These are phyloP conservation scores for Acanthurus tractus DNA, from an alignment of 2,797 vertebrate genomes.

Conservation along the genomic window DNA sequence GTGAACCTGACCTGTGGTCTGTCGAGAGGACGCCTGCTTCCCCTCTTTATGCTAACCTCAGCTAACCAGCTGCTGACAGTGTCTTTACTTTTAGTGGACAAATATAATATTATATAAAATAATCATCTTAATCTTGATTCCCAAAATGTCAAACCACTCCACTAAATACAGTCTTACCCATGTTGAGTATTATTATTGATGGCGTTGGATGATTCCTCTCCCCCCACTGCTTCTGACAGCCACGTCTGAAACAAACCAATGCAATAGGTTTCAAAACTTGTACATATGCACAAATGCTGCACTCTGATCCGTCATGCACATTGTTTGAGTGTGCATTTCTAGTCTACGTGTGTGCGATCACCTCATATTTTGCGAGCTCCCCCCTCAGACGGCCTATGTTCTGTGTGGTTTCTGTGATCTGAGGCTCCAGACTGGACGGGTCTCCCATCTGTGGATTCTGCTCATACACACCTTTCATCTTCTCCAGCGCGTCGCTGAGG, in stretches of 20 bases:
- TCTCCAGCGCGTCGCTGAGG: conserved; percentile 93
- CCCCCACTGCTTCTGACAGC: conserved; percentile 86
- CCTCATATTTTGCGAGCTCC: conserved; percentile 95
- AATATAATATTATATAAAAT: too few species aligned
- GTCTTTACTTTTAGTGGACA: too few species aligned
- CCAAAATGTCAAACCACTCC: not conserved
- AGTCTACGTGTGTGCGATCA: conserved; percentile 47
- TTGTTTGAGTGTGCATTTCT: not conserved
- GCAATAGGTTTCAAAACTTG: not conserved
- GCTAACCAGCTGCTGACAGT: not conserved
- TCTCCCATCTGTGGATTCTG: conserved; percentile 95
- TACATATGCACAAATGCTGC: not conserved
- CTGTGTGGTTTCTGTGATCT: conserved; percentile 91
- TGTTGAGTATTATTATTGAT: conserved; percentile 81
- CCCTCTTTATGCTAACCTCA: not conserved
- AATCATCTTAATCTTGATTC: too few species aligned
- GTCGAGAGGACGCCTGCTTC: too few species aligned
- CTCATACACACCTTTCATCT: conserved; percentile 97
- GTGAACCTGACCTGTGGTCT: too few species aligned
- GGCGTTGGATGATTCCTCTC: conserved; percentile 72
- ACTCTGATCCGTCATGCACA: not conserved
- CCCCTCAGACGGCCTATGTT: conserved; percentile 90
- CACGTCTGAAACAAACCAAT: conserved; percentile 79
- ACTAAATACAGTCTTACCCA: conserved; percentile 70
- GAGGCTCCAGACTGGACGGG: conserved; percentile 92